Evolutionary conservation across 2,888 invertebrate genomes (phyloP), one percentile per base, ranked within the genome.

Genomic region (Lasioglossum lativentre): DNA sequence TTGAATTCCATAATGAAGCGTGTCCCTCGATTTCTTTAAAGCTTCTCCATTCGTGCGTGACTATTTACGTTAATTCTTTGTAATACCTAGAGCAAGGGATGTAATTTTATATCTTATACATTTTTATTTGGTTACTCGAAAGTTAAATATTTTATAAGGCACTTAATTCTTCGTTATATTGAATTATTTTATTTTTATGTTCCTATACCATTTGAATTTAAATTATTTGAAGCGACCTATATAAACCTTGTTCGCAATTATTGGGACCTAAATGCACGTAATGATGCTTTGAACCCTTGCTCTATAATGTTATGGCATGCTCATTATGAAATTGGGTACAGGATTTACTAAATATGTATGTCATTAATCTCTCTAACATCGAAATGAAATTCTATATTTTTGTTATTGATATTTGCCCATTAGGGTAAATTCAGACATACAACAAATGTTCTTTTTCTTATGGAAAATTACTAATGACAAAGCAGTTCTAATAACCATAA

Each of bases 1-100:
- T 40, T n/a, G 27, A 83, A 84, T 88, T 89, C 30, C 63, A 79
- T 80, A 81, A 84, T 83, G 70, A 89, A 77, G 74, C 80, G 40
- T 78, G 34, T 72, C 70, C 71, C 74, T 76, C 73, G 66, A 45
- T 66, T 80, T 79, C 82, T 78, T 78, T 79, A 80, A 82, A 83
- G 70, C 81, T 85, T 78, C n/a, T 74, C 75, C 78, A 86, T 86
- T 86, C 75, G 80, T 66, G 75, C 68, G 74, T 75, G 52, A 14
- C 74, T 30, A 75, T 82, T 85, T 30, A 30, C 52, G 27, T 45
- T 47, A 45, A 78, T 78, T 80, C 56, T 68, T 77, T 76, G 47
- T 59, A 30, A 45, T 82, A 78, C 63, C 40, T n/a, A 75, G 66
- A 23, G 30, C 42, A 45, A 23, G 70, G 66, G 12, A 23, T 40